phyloP scores from a whole-genome alignment of 2,797 vertebrate genomes.

The Hirundo rustica region DNA sequence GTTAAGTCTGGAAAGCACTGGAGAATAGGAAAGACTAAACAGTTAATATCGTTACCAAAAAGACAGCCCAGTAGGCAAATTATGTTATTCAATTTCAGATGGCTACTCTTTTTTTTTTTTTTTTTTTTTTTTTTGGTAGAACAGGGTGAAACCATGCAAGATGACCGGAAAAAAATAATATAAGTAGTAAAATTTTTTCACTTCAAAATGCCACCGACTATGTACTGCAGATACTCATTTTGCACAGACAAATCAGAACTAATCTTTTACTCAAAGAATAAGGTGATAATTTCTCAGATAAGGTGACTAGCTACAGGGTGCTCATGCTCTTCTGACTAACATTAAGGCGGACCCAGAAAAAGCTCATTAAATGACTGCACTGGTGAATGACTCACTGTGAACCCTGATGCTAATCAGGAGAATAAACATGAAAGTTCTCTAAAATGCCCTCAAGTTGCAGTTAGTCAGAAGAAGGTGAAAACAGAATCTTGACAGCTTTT shows the following conservation, averaged over 20 bases:
- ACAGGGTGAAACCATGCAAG: background rate
- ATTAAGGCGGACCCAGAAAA: background rate
- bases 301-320: background rate
- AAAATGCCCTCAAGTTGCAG: background rate
- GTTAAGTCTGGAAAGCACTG: background rate
- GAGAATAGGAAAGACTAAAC: background rate
- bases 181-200: background rate
- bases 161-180: background rate
- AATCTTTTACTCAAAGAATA: background rate
- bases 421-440: background rate
- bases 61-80: background rate
- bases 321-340: background rate
- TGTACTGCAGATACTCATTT: background rate
- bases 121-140: background rate
- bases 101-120: background rate
- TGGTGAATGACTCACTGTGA: conserved; percentile 18
- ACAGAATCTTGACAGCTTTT: conserved; percentile 10
- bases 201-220: background rate
- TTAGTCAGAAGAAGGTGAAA: conserved; percentile 5
- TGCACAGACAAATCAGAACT: conserved; percentile 8
- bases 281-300: background rate
- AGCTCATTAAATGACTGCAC: background rate
- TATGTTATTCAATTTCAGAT: background rate
- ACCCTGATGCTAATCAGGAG: conserved; percentile 19
- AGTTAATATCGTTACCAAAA: background rate